These are phyloP conservation scores for Karalla daura DNA, from an alignment of 2,797 vertebrate species.

Conservation along the genomic window DNA sequence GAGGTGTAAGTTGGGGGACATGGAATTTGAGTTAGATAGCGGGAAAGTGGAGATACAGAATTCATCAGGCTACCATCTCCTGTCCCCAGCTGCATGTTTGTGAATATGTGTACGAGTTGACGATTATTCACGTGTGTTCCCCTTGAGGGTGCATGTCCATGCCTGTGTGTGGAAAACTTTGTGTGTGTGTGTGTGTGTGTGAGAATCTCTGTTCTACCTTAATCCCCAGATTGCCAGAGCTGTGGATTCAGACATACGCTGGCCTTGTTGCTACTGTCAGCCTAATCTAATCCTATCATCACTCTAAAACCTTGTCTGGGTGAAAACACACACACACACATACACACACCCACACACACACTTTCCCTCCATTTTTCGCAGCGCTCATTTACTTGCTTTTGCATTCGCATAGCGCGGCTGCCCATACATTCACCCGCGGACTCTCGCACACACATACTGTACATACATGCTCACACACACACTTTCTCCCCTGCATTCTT, in stretches of 20 bases:
- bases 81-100: slow-evolving; percentile 23
- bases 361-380: neutral
- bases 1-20: slow-evolving; percentile 57
- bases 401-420: neutral
- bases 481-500: neutral
- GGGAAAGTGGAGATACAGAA: slow-evolving; percentile 49
- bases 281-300: slow-evolving; percentile 76
- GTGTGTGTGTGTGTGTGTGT: slow-evolving; percentile 16
- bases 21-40: slow-evolving; percentile 55
- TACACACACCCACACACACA: slow-evolving; percentile 15
- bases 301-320: slow-evolving; percentile 62
- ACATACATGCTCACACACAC: neutral
- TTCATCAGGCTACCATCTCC: slow-evolving; percentile 60
- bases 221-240: slow-evolving; percentile 68
- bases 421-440: neutral
- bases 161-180: slow-evolving; percentile 28
- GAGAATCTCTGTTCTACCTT: slow-evolving; percentile 49
- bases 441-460: too few relatives aligned
- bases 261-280: slow-evolving; percentile 66
- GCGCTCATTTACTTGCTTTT: slow-evolving; percentile 12
- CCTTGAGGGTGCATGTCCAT: slow-evolving; percentile 17
- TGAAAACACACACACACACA: slow-evolving; percentile 45
- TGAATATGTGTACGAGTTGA: slow-evolving; percentile 5
- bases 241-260: slow-evolving; percentile 63
- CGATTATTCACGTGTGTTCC: slow-evolving; percentile 22